A percentile compares a stretch with the other conserved stretches of the same genome.
phyloP scores from a whole-genome alignment of 1,140 invertebrate species.

The Notospermus geniculatus region DNA sequence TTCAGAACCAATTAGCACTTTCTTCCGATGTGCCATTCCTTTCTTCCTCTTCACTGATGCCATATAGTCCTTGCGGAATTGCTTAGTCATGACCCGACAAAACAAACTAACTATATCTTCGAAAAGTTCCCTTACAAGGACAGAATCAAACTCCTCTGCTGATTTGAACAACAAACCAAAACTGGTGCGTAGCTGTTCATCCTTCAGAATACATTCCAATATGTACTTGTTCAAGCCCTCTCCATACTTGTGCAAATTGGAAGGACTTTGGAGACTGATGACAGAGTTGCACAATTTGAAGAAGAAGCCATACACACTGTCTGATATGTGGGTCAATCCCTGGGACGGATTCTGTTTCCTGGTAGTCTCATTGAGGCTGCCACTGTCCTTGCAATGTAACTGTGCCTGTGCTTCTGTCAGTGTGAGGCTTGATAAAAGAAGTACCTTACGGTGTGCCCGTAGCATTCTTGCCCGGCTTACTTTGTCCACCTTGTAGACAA shows the following conservation, averaged over 20 bases:
- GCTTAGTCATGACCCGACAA: background rate
- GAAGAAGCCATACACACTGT: background rate
- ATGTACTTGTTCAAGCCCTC: background rate
- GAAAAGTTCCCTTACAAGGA: background rate
- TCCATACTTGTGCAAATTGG: background rate
- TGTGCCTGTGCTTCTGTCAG: background rate
- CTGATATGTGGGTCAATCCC: background rate
- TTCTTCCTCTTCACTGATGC: background rate
- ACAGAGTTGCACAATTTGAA: background rate
- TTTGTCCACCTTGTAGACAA: background rate
- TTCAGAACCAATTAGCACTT: background rate
- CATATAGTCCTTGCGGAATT: background rate
- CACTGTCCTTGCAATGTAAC: background rate
- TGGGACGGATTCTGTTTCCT: background rate
- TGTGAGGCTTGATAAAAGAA: background rate
- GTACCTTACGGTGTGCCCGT: background rate
- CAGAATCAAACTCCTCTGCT: background rate
- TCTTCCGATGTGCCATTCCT: slow-evolving; percentile 1
- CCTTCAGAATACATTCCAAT: background rate
- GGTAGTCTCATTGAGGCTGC: background rate
- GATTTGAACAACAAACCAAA: background rate
- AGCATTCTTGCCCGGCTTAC: background rate
- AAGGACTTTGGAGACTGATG: background rate
- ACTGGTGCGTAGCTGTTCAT: background rate
- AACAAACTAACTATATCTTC: background rate